phyloP scores from a whole-genome alignment of 2,888 invertebrate genomes.

The Branchellion lobata region DNA sequence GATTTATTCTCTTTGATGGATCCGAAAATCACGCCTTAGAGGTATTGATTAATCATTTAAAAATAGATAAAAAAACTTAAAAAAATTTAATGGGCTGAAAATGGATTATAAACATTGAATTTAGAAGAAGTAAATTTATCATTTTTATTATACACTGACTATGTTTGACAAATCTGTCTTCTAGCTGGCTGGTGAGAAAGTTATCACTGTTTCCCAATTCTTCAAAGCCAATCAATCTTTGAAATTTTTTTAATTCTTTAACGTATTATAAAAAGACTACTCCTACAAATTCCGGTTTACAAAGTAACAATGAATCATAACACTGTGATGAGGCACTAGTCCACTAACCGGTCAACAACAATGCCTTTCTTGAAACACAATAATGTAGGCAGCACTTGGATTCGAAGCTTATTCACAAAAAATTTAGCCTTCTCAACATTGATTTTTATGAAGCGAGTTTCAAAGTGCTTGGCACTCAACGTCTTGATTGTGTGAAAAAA shows the following conservation, averaged over 20 bases:
- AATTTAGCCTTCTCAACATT: conserved; percentile 60
- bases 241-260: too few species aligned
- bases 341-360: conserved; percentile 57
- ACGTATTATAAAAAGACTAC: conserved; percentile 43
- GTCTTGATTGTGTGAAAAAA: conserved; percentile 53
- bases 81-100: background rate
- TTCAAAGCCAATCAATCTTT: conserved; percentile 59
- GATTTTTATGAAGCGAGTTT: conserved; percentile 59
- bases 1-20: background rate
- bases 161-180: conserved; percentile 56
- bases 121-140: background rate
- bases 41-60: background rate
- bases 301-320: background rate
- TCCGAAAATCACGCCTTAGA: background rate
- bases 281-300: background rate
- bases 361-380: conserved; percentile 58
- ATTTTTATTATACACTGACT: conserved; percentile 52
- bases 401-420: conserved; percentile 58
- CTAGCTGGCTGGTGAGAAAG: conserved; percentile 56
- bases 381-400: conserved; percentile 58
- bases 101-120: background rate
- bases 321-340: background rate
- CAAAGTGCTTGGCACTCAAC: conserved; percentile 58
- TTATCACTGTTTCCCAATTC: conserved; percentile 58
- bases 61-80: background rate